Conservation (phyloP, 2,888 invertebrate genomes). For the Eupithecia exiguata region DNA sequence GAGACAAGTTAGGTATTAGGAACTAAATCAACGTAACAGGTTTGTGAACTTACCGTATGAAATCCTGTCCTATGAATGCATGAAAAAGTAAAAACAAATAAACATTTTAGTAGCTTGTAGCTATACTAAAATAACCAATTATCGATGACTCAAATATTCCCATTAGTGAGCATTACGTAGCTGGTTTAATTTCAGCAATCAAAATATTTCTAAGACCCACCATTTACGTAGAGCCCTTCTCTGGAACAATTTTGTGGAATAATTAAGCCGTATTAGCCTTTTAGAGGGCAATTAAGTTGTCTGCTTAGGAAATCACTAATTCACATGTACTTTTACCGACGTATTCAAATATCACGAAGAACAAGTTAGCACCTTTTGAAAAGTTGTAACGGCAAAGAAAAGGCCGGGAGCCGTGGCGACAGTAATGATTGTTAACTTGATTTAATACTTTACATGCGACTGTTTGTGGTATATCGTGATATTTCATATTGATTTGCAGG, state of each 20-base stretch:
- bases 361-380: constrained; percentile 72
- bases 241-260: constrained; percentile 43
- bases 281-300: constrained; percentile 55
- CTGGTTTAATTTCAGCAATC: constrained; percentile 41
- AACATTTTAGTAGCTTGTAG: not conserved
- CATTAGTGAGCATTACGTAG: constrained; percentile 11
- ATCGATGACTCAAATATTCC: constrained; percentile 14
- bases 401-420: constrained; percentile 28
- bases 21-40: constrained; percentile 11
- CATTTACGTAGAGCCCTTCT: constrained; percentile 39
- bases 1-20: constrained; percentile 7
- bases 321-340: constrained; percentile 67
- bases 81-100: constrained; percentile 30
- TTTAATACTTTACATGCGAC: constrained; percentile 32
- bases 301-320: constrained; percentile 68
- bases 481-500: constrained; percentile 14
- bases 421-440: constrained; percentile 38
- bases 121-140: constrained; percentile 8
- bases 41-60: constrained; percentile 29
- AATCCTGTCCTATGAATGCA: constrained; percentile 33
- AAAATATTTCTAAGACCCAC: constrained; percentile 39
- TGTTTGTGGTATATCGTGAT: constrained; percentile 7
- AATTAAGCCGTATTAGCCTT: constrained; percentile 46
- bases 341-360: constrained; percentile 74
- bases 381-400: constrained; percentile 49